Base-by-base conservation (phyloP, 2,113 vertebrate genomes). In the Stigmatopora nigra region DNA sequence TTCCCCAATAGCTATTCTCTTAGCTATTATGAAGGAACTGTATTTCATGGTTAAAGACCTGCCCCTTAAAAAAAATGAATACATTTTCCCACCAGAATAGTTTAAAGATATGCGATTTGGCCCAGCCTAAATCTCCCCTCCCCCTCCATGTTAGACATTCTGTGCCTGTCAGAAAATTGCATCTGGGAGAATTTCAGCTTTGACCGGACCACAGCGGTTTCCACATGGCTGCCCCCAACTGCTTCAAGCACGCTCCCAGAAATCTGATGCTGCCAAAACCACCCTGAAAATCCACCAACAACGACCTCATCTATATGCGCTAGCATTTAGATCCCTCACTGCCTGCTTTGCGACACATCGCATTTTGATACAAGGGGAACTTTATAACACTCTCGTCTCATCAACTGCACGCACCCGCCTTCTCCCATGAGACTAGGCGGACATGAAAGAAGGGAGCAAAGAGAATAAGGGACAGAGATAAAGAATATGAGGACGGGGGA, bases 201-300 rank as follows among this genome's bases (percentile, higher is more conserved):
- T 83, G 82, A 84, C 79, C 66, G 58, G 79, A 81, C 81, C 73
- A 61, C 79, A 79, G 81, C 81, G 80, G 81, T 83, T 86, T 84
- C 81, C 69, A 52, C 85, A 74, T 80, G 81, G 78, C 82, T 84
- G 78, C 74, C 75, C 80, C 78, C 80, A 73, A 72, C 81, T 78
- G 79, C 78, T 86, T 75, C 10, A 68, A 82, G 72, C 63, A 86
- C 19, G 78, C 84, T 81, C 76, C 61, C 81, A 80, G 84, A 86
- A 86, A 88, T 79, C 69, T 48, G 65, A 86, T 87, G 81, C 77
- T 76, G 75, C n/a, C 67, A 61, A 84, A 83, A 82, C 72, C 75
- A 78, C 79, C 81, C 81, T 80, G 79, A 77, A 82, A 81, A 82
- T 81, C 82, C 79, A 76, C 66, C 64, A 59, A 73, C 73, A 52